Base-by-base conservation (phyloP, 1,140 invertebrate species). In the Achroia grisella region DNA sequence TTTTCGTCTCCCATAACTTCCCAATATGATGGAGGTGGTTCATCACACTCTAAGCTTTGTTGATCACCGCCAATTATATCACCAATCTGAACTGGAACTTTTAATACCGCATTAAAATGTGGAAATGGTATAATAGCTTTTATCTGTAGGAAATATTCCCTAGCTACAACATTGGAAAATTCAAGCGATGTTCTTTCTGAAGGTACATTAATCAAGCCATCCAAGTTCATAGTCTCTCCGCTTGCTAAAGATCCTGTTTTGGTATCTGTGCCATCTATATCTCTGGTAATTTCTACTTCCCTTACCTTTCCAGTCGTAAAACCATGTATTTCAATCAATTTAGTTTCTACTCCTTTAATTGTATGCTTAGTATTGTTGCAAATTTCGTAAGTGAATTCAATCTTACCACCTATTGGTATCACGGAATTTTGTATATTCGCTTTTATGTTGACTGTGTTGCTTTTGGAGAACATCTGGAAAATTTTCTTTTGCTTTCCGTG, bases 401-500 rank as follows among this genome's bases (percentile, higher is more conserved):
- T 42, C 23, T 47, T 55, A 4, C 58, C 62, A 10, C 62, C 64
- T 2, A 53, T 48, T 10, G 30, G 13, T 33, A 68, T 34, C 0
- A 63, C 55, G 4, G 56, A 65, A 12, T 53, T 63, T 0, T 42
- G 10, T 5, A 71, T 52, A 8, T 46, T 46, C 3, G 53, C 62
- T 48, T 65, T 65, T 10, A 71, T 56, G 3, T 51, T 52, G 0
- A 71, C 52, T 9, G 41, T 37, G 10, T 44, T 58, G 0, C 41
- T 28, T 44, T 53, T 65, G 3, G 50, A 48, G 34, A 68, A 65
- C 14, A 62, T 10, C 12, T 44, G 42, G 8, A 52, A 48, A n/a
- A 71, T 34, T 37, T 58, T 59, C 36, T 65, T 71, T 8, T 55
- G 41, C 28, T 58, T 44, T 8, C 44, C 62, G 15, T 52, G 62